These are phyloP conservation scores for Priocnemis perturbator DNA, from an alignment of 2,888 invertebrate species.

Conservation along the genomic window DNA sequence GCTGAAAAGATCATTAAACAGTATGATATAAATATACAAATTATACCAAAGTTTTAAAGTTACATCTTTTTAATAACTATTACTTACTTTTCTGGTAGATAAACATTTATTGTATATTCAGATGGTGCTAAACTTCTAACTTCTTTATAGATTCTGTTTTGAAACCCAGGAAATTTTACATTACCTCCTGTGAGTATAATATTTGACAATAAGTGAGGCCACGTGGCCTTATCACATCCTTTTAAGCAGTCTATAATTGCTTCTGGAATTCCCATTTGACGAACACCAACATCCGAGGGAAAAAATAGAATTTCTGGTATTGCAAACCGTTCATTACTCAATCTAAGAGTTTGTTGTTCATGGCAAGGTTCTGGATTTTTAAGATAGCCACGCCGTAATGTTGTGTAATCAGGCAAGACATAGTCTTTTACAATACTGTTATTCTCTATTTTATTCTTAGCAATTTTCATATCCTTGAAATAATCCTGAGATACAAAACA, in stretches of 20 bases:
- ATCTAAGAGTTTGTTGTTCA: constrained; percentile 86
- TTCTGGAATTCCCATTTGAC: constrained; percentile 94
- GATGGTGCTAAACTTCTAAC: constrained; percentile 87
- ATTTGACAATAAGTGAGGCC: constrained; percentile 87
- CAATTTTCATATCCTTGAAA: constrained; percentile 85
- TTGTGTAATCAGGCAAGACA: constrained; percentile 96
- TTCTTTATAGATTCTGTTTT: constrained; percentile 86
- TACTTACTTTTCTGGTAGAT: constrained; percentile 81
- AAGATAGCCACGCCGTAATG: constrained; percentile 87
- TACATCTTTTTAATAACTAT: constrained; percentile 5
- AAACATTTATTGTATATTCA: constrained; percentile 86
- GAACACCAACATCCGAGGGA: constrained; percentile 95
- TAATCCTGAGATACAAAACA: constrained; percentile 95
- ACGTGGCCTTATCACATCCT: constrained; percentile 84
- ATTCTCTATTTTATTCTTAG: constrained; percentile 78
- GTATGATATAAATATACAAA: constrained; percentile 9
- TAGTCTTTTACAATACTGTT: constrained; percentile 91
- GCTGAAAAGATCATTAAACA: constrained; percentile 73
- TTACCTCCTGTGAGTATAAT: constrained; percentile 91
- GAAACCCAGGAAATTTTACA: constrained; percentile 88
- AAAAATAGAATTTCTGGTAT: constrained; percentile 96
- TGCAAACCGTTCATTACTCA: constrained; percentile 96
- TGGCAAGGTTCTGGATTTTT: constrained; percentile 74
- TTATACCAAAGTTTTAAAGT: constrained; percentile 8
- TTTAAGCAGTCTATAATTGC: constrained; percentile 88